Evolutionary conservation across 2,797 vertebrate genomes (phyloP), one percentile per base, ranked within the genome.

Genomic region (Cichlasoma orientale): DNA sequence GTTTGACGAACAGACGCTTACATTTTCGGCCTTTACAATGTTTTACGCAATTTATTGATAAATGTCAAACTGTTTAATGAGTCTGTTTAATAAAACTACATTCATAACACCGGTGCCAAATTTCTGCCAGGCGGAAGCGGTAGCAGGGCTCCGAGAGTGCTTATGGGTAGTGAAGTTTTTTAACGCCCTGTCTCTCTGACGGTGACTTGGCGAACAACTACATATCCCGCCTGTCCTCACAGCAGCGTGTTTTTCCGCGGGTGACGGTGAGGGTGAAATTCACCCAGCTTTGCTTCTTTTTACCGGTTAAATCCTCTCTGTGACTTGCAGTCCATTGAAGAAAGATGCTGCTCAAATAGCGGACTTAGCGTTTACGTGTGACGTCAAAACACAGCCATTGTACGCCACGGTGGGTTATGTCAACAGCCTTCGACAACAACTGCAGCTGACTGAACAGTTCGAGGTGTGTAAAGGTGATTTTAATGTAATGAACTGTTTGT

Each of bases 81-180:
- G 21, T 21, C n/a, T 23, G 57, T 38, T 38, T 3, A 61, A 2
- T 23, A 61, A 23, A 14, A 38, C 58, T 38, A 7, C 33, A 38
- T 61, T 41, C 3, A 23, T 3, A 61, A 25, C 13, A 61, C 7
- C 3, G 58, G 36, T 14, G 3, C 21, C 36, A 41, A 41, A 3
- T 44, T 44, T 44, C 23, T 63, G 38, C 23, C 1, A 14, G 1
- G 4, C 3, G 1, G 4, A 8, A 11, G 2, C 55, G 9, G 7
- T 2, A n/a, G 33, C 5, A n/a, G 1, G 1, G 23, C 1, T 1
- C 5, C 3, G 56, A 9, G 2, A 23, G 41, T 3, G 1, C 1
- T 79, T 44, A 2, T 88, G 86, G 86, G 84, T 83, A 82, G 1
- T 85, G 50, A 0, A 2, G 70, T 88, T 13, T 71, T 74, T 47